phyloP scores from a whole-genome alignment of 2,797 vertebrate species.

The Hydrophis major region DNA sequence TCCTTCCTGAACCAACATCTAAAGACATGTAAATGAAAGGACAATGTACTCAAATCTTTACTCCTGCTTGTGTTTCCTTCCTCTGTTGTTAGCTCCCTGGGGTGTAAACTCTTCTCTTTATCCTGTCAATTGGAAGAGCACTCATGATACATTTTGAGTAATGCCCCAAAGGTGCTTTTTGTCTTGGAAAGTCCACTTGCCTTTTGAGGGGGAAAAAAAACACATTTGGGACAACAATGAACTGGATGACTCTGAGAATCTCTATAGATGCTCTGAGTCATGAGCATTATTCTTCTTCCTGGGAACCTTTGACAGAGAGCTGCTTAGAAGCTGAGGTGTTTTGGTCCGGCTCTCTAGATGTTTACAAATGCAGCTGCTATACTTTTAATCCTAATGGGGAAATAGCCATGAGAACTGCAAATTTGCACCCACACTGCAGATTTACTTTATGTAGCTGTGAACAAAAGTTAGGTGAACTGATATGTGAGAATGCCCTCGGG shows the following conservation, averaged over 20 bases:
- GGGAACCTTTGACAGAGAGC: too few species aligned
- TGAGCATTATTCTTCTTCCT: neutral
- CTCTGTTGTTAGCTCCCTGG: neutral
- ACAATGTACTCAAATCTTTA: neutral
- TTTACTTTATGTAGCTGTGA: neutral
- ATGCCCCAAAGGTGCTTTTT: neutral
- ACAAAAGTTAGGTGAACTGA: neutral
- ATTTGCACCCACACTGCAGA: neutral
- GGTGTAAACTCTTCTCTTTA: neutral
- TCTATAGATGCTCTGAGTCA: neutral
- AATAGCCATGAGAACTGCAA: neutral
- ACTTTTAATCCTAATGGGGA: neutral
- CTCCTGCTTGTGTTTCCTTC: neutral
- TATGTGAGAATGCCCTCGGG: neutral
- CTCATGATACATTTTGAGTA: neutral
- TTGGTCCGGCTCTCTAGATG: neutral
- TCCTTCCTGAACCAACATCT: neutral
- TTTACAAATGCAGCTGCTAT: neutral
- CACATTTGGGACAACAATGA: neutral
- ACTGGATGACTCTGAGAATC: neutral
- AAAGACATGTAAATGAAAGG: neutral
- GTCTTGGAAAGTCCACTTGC: neutral
- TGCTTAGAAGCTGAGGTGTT: too few species aligned
- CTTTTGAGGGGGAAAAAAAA: neutral
- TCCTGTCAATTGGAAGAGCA: neutral